phyloP scores from a whole-genome alignment of 2,113 vertebrate species.

The Platysternon megacephalum region DNA sequence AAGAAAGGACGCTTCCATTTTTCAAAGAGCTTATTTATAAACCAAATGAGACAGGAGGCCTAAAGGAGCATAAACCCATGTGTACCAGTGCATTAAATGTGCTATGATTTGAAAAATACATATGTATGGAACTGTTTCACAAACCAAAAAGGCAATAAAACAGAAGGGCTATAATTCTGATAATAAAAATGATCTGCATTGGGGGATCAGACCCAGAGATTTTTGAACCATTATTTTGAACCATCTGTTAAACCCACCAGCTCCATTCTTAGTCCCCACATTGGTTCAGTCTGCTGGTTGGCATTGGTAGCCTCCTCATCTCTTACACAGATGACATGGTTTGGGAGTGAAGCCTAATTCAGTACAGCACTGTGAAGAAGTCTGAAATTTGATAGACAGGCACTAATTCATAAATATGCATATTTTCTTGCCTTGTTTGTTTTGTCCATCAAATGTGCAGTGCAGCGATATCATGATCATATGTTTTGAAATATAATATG shows the following conservation, averaged over 20 bases:
- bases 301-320: background rate
- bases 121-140: background rate
- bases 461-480: background rate
- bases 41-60: background rate
- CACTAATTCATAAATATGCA: background rate
- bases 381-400: background rate
- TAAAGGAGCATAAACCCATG: background rate
- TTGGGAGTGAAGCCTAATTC: background rate
- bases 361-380: accelerated
- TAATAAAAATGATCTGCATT: background rate
- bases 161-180: background rate
- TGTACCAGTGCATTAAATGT: background rate
- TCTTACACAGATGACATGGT: background rate
- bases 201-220: background rate
- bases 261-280: accelerated
- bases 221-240: background rate
- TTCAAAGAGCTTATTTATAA: background rate
- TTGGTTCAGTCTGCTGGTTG: background rate
- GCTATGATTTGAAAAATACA: background rate
- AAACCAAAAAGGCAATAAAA: background rate
- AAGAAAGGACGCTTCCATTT: conserved; percentile 5
- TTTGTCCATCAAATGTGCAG: background rate
- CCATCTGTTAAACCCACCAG: background rate
- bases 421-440: background rate
- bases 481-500: background rate